Conservation (phyloP, 1,140 invertebrate species). For the Frieseomelitta varia region DNA sequence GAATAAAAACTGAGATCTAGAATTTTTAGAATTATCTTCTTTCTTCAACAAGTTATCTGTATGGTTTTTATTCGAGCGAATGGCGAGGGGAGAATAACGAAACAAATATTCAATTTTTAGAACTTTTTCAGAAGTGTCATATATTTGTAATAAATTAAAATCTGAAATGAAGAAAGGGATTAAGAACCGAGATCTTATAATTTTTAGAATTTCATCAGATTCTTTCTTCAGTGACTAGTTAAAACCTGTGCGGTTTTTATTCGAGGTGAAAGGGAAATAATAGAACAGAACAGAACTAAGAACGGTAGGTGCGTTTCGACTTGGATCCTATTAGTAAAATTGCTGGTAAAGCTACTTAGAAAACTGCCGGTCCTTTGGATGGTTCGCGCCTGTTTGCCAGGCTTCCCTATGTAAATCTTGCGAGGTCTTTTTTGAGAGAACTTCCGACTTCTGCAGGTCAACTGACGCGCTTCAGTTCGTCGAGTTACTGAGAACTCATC, state of each 20-base stretch:
- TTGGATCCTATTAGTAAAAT: conserved; percentile 31
- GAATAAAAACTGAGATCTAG: too few species aligned
- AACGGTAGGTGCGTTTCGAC: neutral
- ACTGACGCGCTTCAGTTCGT: neutral
- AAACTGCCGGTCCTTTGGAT: neutral
- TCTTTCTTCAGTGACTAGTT: too few species aligned
- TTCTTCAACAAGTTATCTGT: neutral
- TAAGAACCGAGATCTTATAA: too few species aligned
- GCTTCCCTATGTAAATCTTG: conserved; percentile 5
- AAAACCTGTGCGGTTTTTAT: neutral
- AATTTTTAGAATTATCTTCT: neutral
- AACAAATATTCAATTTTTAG: too few species aligned
- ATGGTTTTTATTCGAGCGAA: neutral
- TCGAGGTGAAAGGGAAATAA: neutral
- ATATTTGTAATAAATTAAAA: too few species aligned
- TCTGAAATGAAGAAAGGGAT: too few species aligned
- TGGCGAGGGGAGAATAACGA: too few species aligned
- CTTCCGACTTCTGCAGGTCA: neutral
- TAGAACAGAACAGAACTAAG: neutral
- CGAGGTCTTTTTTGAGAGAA: neutral
- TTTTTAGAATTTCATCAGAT: too few species aligned
- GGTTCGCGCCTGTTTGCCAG: neutral
- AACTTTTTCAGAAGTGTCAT: too few species aligned
- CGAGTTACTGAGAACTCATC: too few species aligned
- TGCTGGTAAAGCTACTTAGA: neutral